Evolutionary conservation across 2,113 vertebrate genomes (phyloP), one percentile per base, ranked within the genome.

Genomic region (Gallinago undulata): DNA sequence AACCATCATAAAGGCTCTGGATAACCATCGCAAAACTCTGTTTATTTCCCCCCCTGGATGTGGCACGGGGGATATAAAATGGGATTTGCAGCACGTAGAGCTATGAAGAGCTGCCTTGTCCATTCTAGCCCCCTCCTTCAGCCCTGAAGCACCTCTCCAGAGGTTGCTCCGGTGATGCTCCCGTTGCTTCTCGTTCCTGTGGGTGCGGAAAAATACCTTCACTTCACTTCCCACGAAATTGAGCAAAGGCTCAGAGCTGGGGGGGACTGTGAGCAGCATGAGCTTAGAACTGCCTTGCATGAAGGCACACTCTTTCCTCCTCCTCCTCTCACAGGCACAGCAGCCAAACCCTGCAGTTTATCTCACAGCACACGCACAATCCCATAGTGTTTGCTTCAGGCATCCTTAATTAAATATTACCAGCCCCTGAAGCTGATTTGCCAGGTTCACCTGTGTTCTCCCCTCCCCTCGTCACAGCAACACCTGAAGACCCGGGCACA

Each of bases 51-150:
- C 39, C 39, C 56, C 77, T 3, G 37, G 51, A 87, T 41, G 89
- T 75, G 76, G 63, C 81, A 39, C 16, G 2, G 53, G 84, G 77
- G 81, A 66, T 48, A 37, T 85, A 60, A 96, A 90, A 82, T 17
- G 74, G 93, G 77, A 69, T 94, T 94, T 95, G 79, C 75, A 69
- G 59, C 79, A 82, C 6, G 0, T 14, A 31, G 79, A 90, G 78
- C 56, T 27, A 68, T 74, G 83, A 90, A 75, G 89, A 92, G 80
- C 64, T 84, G 86, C 93, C 93, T 95, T 81, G 89, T 81, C 81
- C 1, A 0, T 39, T 62, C 76, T 24, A 24, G 25, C 6, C 0
- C 0, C 6, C 45, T 62, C 80, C 55, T 80, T 9, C 47, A 25
- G 45, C 41, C 79, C 85, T 9, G 24, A 7, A 53, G 23, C 69